Conservation (phyloP, 2,797 vertebrate species). For the Notoglanidium macrostoma region DNA sequence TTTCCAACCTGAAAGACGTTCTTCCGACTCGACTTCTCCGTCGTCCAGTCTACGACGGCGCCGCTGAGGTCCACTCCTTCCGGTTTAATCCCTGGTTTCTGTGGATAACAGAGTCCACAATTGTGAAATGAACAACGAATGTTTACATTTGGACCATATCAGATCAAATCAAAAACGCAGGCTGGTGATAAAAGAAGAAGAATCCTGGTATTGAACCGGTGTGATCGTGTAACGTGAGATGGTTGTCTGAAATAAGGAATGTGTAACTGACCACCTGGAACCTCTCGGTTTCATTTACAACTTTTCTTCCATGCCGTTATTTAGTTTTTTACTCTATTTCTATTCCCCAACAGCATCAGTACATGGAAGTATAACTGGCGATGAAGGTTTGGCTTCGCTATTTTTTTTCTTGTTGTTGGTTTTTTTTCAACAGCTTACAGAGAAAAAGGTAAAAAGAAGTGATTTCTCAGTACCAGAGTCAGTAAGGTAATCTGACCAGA, state of each 20-base stretch:
- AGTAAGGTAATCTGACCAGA: slow-evolving; percentile 12
- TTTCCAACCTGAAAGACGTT: slow-evolving; percentile 88
- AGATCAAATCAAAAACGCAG: not conserved
- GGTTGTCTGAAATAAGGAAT: not conserved
- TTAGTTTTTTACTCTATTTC: slow-evolving; percentile 9
- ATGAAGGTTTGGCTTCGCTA: not conserved
- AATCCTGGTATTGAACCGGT: not conserved
- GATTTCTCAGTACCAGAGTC: not conserved
- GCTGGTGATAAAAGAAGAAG: not conserved
- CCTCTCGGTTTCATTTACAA: not conserved
- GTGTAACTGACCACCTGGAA: slow-evolving; percentile 7
- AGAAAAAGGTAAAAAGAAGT: slow-evolving; percentile 18
- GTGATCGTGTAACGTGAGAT: not conserved
- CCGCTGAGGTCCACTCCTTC: slow-evolving; percentile 84
- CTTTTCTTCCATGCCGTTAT: not conserved
- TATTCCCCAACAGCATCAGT: slow-evolving; percentile 14
- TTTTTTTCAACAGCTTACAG: not conserved
- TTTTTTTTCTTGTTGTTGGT: not conserved
- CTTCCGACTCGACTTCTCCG: slow-evolving; percentile 89
- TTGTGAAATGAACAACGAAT: not conserved
- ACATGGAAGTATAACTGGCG: not conserved
- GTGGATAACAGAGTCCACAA: not conserved
- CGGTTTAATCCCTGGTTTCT: slow-evolving; percentile 86
- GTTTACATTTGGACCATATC: no score
- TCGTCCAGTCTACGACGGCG: slow-evolving; percentile 84